These are phyloP conservation scores for Musca vetustissima DNA, from an alignment of 1,140 invertebrate genomes.

Conservation along the genomic window DNA sequence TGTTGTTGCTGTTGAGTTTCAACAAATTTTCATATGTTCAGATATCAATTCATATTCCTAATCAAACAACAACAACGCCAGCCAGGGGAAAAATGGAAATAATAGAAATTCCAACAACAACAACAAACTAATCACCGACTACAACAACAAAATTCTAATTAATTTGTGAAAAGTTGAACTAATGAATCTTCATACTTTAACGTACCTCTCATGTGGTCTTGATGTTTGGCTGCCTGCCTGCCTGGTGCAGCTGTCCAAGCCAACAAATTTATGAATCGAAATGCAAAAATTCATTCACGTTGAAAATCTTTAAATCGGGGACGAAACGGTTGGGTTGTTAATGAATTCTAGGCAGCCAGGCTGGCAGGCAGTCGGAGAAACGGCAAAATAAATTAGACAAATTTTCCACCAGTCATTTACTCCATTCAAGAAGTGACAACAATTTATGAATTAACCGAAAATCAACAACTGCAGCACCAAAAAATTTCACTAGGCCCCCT, in stretches of 20 bases:
- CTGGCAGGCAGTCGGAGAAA: too few relatives aligned
- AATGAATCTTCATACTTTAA: background rate
- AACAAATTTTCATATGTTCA: too few relatives aligned
- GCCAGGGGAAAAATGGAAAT: too few relatives aligned
- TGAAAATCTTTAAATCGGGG: background rate
- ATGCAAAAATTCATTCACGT: slow-evolving; percentile 3
- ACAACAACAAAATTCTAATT: background rate
- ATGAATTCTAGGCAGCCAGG: slow-evolving; percentile 9
- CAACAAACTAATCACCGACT: too few relatives aligned
- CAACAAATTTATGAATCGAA: background rate
- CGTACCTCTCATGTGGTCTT: too few relatives aligned
- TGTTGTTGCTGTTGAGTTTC: too few relatives aligned
- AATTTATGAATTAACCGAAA: slow-evolving; percentile 22
- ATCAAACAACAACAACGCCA: too few relatives aligned
- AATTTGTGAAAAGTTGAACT: slow-evolving; percentile 7
- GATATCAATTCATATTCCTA: too few relatives aligned
- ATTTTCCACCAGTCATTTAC: slow-evolving; percentile 1
- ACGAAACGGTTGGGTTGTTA: background rate
- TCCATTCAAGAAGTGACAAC: slow-evolving; percentile 14
- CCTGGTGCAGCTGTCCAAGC: too few relatives aligned
- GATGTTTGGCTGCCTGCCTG: too few relatives aligned
- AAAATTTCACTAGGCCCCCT: background rate
- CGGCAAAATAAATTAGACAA: slow-evolving; percentile 18
- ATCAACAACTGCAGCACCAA: slow-evolving; percentile 13
- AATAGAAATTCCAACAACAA: too few relatives aligned